Conservation (phyloP, 2,888 invertebrate genomes). For the Pogonocherus hispidulus region DNA sequence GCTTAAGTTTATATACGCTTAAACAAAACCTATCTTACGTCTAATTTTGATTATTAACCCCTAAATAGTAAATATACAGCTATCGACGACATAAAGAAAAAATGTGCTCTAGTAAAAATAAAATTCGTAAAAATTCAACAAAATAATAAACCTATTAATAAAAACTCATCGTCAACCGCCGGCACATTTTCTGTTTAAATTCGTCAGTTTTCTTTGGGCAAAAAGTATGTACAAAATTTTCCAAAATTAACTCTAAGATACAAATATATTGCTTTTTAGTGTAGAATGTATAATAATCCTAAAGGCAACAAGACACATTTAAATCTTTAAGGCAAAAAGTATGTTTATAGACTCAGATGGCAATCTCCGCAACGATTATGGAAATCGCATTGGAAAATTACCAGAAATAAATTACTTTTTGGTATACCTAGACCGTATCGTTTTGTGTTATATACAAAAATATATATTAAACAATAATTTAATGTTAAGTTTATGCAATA, state of each 20-base stretch:
- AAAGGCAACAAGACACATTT: constrained; percentile 56
- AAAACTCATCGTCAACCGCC: constrained; percentile 1
- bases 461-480: constrained; percentile 56
- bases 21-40: constrained; percentile 35
- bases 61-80: constrained; percentile 15
- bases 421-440: constrained; percentile 69
- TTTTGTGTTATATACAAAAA: constrained; percentile 63
- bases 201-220: constrained; percentile 30
- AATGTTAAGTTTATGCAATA: constrained; percentile 42
- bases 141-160: constrained; percentile 18
- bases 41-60: constrained; percentile 36
- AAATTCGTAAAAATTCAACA: constrained; percentile 36
- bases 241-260: constrained; percentile 35
- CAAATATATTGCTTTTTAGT: constrained; percentile 58
- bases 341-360: constrained; percentile 42
- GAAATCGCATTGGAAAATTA: constrained; percentile 41
- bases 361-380: constrained; percentile 33
- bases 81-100: constrained; percentile 20
- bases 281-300: constrained; percentile 56
- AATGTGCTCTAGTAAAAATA: constrained; percentile 20
- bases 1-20: constrained; percentile 44
- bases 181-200: constrained; percentile 29
- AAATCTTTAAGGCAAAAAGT: constrained; percentile 48
- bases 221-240: constrained; percentile 35
- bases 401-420: constrained; percentile 62